phyloP scores from a whole-genome alignment of 2,113 vertebrate species.

The Pygoscelis antarcticus region DNA sequence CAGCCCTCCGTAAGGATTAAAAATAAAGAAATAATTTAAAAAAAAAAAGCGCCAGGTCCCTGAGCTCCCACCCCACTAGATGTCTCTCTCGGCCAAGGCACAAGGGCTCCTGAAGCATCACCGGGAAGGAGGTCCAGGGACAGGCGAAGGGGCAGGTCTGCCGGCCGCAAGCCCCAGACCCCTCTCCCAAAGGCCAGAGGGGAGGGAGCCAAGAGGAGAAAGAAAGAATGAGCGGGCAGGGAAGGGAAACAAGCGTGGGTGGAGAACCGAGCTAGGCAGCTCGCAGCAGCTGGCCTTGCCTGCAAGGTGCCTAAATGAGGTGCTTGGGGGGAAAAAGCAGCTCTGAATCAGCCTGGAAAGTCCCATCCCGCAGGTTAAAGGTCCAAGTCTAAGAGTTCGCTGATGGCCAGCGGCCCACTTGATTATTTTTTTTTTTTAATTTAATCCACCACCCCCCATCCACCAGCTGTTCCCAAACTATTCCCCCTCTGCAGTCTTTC shows the following conservation, averaged over 20 bases:
- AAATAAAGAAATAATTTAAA: neutral
- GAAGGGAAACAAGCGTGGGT: neutral
- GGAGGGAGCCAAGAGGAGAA: neutral
- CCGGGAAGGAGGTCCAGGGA: neutral
- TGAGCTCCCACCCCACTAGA: neutral
- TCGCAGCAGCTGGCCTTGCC: neutral
- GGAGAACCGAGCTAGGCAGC: neutral
- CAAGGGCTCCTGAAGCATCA: neutral
- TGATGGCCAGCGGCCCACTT: neutral
- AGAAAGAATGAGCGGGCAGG: neutral
- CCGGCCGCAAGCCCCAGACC: neutral
- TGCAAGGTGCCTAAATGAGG: neutral
- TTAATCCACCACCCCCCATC: too few species aligned
- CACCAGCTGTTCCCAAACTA: neutral
- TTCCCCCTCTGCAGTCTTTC: neutral
- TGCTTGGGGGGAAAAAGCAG: neutral
- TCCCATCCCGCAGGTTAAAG: neutral
- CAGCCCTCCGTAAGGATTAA: fast-evolving
- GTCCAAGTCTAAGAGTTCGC: neutral
- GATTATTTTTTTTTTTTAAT: neutral
- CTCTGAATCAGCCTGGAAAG: neutral
- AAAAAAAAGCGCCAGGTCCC: too few species aligned
- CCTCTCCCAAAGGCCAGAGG: neutral
- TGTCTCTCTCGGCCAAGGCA: constrained; percentile 16
- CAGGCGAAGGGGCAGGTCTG: neutral